Evolutionary conservation across 2,797 vertebrate species (phyloP).

Genomic region (Eleutherodactylus coqui): DNA sequence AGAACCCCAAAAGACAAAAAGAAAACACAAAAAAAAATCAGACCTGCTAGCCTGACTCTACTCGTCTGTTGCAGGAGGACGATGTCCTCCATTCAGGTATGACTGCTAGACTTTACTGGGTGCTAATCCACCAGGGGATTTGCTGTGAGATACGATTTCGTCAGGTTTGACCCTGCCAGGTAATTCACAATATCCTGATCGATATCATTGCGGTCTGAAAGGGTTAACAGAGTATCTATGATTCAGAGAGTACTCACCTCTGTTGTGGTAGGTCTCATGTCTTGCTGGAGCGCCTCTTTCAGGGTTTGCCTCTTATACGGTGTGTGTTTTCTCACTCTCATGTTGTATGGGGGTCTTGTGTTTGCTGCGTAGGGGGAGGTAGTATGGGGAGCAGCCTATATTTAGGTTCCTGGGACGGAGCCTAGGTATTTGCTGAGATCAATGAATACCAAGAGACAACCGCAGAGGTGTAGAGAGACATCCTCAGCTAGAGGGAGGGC

Average conservation of each 20-base stretch:
- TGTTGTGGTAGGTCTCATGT: background rate
- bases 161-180: background rate
- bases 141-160: conserved; percentile 23
- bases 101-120: background rate
- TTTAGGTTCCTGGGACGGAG: conserved; percentile 58
- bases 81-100: background rate
- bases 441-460: conserved; percentile 61
- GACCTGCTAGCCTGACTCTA: background rate
- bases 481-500: conserved; percentile 25
- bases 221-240: background rate
- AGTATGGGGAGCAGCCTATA: conserved; percentile 45
- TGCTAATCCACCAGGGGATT: conserved; percentile 38
- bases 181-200: background rate
- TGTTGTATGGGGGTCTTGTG: conserved; percentile 24
- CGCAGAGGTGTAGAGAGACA: conserved; percentile 59
- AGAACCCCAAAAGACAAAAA: background rate
- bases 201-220: background rate
- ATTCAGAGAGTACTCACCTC: conserved; percentile 10
- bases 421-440: conserved; percentile 64
- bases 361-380: conserved; percentile 9
- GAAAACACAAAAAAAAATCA: background rate
- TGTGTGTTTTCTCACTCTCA: background rate
- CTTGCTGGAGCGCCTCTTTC: background rate
- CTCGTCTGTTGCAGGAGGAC: background rate
- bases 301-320: background rate